Evolutionary conservation across 2,888 invertebrate species (phyloP).

Genomic region (Axea sp.): DNA sequence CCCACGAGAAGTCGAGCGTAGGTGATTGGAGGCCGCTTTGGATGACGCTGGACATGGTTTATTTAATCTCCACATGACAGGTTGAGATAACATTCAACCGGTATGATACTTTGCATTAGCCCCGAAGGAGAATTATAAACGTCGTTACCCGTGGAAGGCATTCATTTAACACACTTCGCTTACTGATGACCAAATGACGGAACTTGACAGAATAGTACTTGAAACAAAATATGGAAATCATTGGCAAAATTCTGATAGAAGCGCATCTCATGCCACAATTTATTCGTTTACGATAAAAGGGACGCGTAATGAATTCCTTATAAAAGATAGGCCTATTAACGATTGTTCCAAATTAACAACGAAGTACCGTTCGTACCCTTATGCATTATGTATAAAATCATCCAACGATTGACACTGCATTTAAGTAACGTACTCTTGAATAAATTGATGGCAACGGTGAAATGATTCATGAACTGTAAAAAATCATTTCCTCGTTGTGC

Average conservation of each 20-base stretch:
- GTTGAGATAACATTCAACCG: constrained; percentile 60
- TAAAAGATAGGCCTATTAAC: constrained; percentile 34
- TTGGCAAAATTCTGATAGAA: constrained; percentile 49
- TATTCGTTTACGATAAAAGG: constrained; percentile 32
- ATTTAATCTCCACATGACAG: constrained; percentile 62
- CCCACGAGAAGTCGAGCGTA: constrained; percentile 49
- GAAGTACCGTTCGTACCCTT: constrained; percentile 23
- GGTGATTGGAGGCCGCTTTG: constrained; percentile 54
- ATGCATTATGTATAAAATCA: constrained; percentile 54
- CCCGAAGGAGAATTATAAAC: constrained; percentile 58
- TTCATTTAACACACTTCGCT: constrained; percentile 57
- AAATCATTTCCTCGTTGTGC: constrained; percentile 51
- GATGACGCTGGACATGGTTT: constrained; percentile 61
- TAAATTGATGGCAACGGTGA: constrained; percentile 29
- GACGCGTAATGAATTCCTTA: constrained; percentile 19
- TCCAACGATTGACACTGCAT: constrained; percentile 22
- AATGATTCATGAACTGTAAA: constrained; percentile 44
- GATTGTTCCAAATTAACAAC: constrained; percentile 32
- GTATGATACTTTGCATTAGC: constrained; percentile 61
- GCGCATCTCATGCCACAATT: constrained; percentile 38
- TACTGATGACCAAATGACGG: constrained; percentile 60
- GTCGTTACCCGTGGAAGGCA: constrained; percentile 56
- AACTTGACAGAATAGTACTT: constrained; percentile 53
- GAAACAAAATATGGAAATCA: constrained; percentile 56
- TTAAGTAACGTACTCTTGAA: constrained; percentile 29